Conservation (phyloP, 2,797 vertebrate genomes). For the Sandelia bainsii region DNA sequence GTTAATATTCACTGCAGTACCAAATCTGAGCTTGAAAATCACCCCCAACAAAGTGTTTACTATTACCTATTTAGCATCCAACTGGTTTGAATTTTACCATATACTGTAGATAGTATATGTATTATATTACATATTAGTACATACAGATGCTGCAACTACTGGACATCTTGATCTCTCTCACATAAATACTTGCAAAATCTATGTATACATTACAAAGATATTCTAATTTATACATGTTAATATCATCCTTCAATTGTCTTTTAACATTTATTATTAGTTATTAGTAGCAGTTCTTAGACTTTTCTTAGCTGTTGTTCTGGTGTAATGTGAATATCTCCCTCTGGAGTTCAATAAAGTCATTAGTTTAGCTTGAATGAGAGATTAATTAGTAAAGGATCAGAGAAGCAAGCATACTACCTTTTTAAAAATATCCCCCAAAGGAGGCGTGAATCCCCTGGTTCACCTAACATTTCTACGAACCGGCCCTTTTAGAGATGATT, state of each 20-base stretch:
- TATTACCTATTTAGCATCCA: too few species aligned
- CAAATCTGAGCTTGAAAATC: not conserved
- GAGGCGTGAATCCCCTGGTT: not conserved
- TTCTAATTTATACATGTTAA: not conserved
- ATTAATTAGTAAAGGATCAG: slow-evolving; percentile 13
- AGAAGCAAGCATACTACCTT: not conserved
- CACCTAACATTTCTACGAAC: not conserved
- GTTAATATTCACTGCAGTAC: not conserved
- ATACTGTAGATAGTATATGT: too few species aligned
- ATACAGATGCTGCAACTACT: too few species aligned
- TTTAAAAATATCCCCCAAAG: not conserved
- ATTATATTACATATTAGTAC: too few species aligned
- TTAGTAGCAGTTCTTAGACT: too few species aligned
- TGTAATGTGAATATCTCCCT: not conserved
- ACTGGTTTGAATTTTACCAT: too few species aligned
- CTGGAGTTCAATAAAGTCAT: not conserved
- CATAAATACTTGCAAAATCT: not conserved
- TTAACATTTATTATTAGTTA: not conserved
- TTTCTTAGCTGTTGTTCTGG: not conserved
- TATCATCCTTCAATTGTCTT: not conserved
- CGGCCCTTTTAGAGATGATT: not conserved
- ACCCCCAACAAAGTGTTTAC: too few species aligned
- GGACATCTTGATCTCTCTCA: not conserved
- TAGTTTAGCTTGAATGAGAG: not conserved
- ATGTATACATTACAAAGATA: not conserved